Evolutionary conservation across 92 coral and sea anemone species (phyloP).

Genomic region (Anthopleura xanthogrammica): DNA sequence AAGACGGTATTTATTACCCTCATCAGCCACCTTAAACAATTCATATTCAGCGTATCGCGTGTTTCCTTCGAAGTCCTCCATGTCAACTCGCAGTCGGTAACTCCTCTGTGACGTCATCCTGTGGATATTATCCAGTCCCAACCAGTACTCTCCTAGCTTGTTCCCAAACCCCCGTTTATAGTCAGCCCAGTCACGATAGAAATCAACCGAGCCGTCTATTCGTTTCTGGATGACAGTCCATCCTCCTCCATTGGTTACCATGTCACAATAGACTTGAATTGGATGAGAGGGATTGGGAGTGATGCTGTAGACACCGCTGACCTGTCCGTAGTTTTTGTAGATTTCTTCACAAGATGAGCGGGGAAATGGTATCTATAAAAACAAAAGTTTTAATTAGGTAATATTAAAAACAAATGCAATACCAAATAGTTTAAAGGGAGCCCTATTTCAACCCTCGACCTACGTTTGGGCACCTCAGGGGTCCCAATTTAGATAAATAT

Average conservation of each 20-base stretch:
- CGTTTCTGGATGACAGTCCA: conserved; percentile 48
- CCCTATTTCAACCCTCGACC: too few relatives aligned
- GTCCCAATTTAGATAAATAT: too few relatives aligned
- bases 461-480: too few relatives aligned
- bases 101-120: conserved; percentile 5
- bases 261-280: conserved; percentile 38
- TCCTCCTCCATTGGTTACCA: conserved; percentile 38
- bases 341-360: conserved; percentile 19
- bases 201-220: conserved; percentile 39
- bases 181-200: conserved; percentile 31
- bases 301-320: conserved; percentile 21
- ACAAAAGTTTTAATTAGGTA: background rate
- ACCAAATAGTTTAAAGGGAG: too few relatives aligned
- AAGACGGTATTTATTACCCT: conserved; percentile 9
- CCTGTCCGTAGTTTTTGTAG: background rate
- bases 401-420: too few relatives aligned
- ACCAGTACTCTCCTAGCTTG: conserved; percentile 33
- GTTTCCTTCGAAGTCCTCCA: conserved; percentile 43
- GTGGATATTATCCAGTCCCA: conserved; percentile 37
- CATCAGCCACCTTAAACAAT: conserved; percentile 26
- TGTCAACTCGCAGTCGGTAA: conserved; percentile 32
- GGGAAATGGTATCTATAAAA: background rate
- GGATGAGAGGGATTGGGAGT: conserved; percentile 16
- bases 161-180: conserved; percentile 41
- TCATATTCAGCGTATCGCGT: conserved; percentile 31